These are phyloP conservation scores for Chaenocephalus aceratus DNA, from an alignment of 2,113 vertebrate genomes.

Conservation along the genomic window DNA sequence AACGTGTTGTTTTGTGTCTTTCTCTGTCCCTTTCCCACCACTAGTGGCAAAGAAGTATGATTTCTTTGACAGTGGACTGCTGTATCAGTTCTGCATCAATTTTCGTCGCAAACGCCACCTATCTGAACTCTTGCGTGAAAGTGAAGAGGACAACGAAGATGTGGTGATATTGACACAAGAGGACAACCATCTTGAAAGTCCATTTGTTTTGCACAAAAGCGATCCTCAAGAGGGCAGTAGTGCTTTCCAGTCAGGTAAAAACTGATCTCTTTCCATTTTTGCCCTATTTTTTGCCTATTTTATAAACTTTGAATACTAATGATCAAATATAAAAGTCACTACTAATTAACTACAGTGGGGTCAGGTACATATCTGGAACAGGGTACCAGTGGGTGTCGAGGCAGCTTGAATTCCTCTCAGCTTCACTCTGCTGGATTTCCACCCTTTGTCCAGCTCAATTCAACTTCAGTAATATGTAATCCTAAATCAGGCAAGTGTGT, in stretches of 20 bases:
- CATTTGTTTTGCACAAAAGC: conserved; percentile 85
- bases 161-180: conserved; percentile 55
- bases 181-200: conserved; percentile 77
- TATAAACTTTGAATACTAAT: background rate
- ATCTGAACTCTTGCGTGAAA: conserved; percentile 85
- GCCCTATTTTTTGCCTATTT: too few species aligned
- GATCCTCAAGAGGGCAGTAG: conserved; percentile 68
- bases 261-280: background rate
- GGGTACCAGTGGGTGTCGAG: conserved; percentile 72
- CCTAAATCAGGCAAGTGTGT: conserved; percentile 88
- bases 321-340: background rate
- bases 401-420: conserved; percentile 81
- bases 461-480: conserved; percentile 81
- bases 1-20: conserved; percentile 4
- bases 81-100: conserved; percentile 90
- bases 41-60: conserved; percentile 85
- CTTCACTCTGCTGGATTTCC: conserved; percentile 73
- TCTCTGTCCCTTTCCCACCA: background rate
- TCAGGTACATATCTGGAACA: conserved; percentile 82
- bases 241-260: conserved; percentile 86
- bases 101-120: conserved; percentile 84
- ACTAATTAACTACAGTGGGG: conserved; percentile 67
- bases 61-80: conserved; percentile 88
- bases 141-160: conserved; percentile 45
- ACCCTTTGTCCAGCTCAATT: conserved; percentile 57